Base-by-base conservation (phyloP, 2,797 vertebrate genomes). In the Craterocephalus amniculus region DNA sequence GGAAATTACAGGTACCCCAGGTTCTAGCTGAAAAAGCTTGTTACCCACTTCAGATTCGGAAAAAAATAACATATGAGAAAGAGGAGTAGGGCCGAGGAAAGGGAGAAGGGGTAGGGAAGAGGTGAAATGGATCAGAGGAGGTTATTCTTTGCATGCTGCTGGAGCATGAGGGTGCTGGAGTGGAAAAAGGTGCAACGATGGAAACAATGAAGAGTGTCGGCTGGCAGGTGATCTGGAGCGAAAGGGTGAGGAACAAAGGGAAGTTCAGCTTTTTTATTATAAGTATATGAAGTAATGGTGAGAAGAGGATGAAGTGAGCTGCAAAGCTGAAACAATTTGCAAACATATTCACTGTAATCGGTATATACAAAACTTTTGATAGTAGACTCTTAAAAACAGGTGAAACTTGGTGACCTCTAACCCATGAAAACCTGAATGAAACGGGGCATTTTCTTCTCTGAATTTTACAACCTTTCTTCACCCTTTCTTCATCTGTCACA, bases 221-320 rank as follows among this genome's bases (percentile, higher is more conserved):
- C 59, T 70, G 67, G 64, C 68, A 76, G 77, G 81, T 81, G 79
- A 85, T 83, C 66, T 75, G 68, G 68, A 82, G 70, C 52, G 70
- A 79, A 49, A 4, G 16, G 40, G 26, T 1, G 18, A 22, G 59
- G 32, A 78, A 77, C 62, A 83, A 80, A 67, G 49, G n/a, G 62
- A 52, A 63, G 68, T 49, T 57, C 79, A 72, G 60, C 65, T 69
- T 81, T 58, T 56, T 81, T 78, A 72, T 72, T 48, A 18, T 10
- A 36, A 22, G 14, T 11, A 43, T 49, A 22, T 67, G n/a, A 59
- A n/a, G 45, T 35, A 55, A 76, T 32, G 58, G 55, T 5, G 31
- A 71, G 55, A 43, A 49, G 48, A 58, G 45, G 26, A 36, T 61
- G 58, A 8, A 60, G 24, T 63, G 27, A 38, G 59, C 4, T 38